Base-by-base conservation (phyloP, 2,797 vertebrate species). In the Fringilla coelebs region DNA sequence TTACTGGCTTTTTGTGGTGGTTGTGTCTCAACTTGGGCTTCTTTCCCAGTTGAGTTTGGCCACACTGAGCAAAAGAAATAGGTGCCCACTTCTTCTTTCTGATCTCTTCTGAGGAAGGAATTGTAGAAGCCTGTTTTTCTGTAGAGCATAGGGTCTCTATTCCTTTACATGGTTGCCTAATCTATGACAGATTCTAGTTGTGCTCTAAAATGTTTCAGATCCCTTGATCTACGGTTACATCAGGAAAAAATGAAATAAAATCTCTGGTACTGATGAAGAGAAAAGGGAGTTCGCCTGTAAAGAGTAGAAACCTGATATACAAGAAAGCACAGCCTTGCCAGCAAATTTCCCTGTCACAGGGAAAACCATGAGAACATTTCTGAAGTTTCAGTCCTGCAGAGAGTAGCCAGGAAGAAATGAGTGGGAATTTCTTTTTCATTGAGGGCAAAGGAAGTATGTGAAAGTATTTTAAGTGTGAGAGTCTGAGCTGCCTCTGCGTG, bases 371-470 rank as follows among this genome's bases (percentile, higher is more conserved):
- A 48, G 66, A 86, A 36, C 4, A 2, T 74, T 95, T 82, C 74
- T 87, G 58, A 76, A 82, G 63, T 82, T 60, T 85, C 32, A 88
- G 29, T 65, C 48, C 55, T 76, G 45, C 60, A 67, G 92, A 93
- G 73, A 74, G 61, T 82, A 86, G 54, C 57, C 67, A 61, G 55
- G 74, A 94, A 76, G 63, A 60, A 84, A 82, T 17, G 48, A 63
- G 43, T 57, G 32, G 40, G 55, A 81, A 57, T 76, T 90, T 51
- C 24, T 73, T 91, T 79, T 63, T 85, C 15, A 11, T 9, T 40
- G 63, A 66, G 52, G 40, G 66, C 46, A 63, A 79, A 80, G 60
- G 43, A 80, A 72, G 28, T 26, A 70, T 2, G 13, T 67, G 49
- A 38, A 70, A 88, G 20, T 52, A 17, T 62, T 68, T 63, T 7